Evolutionary conservation across 2,797 vertebrate genomes (phyloP).

Genomic region (Agapornis canus): DNA sequence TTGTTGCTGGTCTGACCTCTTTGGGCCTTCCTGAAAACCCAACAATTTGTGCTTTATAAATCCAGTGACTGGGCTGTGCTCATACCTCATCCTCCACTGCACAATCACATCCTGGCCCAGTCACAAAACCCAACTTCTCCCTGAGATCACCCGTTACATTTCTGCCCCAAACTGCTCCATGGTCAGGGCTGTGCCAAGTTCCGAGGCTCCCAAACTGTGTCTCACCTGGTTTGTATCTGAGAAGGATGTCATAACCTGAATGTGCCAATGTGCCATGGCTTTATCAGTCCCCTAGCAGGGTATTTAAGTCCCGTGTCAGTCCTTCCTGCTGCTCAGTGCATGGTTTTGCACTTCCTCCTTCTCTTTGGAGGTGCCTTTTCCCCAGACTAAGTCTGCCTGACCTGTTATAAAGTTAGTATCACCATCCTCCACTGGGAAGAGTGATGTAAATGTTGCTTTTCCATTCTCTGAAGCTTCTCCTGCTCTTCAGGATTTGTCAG

Average conservation of each 20-base stretch:
- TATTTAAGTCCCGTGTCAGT: not conserved
- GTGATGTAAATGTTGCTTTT: not conserved
- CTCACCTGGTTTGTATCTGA: not conserved
- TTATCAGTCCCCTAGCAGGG: not conserved
- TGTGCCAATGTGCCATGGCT: not conserved
- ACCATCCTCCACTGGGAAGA: not conserved
- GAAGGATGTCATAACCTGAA: not conserved
- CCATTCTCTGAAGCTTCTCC: not conserved
- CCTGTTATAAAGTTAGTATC: not conserved
- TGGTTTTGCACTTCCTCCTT: not conserved
- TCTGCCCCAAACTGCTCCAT: not conserved
- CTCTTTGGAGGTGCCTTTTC: not conserved
- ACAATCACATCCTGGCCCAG: not conserved
- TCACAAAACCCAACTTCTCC: not conserved
- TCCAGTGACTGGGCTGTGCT: constrained; percentile 28
- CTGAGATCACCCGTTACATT: not conserved
- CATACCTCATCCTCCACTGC: not conserved
- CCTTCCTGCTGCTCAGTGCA: not conserved
- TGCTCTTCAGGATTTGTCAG: constrained; percentile 7
- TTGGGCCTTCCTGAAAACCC: constrained; percentile 32
- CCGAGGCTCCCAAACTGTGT: not conserved
- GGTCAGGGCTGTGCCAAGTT: not conserved
- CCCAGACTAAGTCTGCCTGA: not conserved
- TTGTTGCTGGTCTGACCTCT: not conserved
- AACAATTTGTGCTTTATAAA: constrained; percentile 50